phyloP scores from a whole-genome alignment of 1,140 invertebrate genomes.

The Orius laevigatus region DNA sequence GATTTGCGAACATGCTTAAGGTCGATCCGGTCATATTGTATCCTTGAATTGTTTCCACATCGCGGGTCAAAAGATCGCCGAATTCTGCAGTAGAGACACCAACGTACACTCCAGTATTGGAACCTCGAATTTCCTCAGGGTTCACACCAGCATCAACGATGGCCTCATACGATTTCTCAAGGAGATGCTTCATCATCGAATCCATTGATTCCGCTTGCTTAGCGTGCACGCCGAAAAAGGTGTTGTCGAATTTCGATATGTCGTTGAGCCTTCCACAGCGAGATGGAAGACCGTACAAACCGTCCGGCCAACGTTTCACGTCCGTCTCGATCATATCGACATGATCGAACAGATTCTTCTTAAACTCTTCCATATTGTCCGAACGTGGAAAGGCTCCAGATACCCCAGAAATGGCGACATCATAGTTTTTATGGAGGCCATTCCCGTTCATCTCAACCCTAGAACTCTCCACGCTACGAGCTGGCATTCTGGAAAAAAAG shows the following conservation, averaged over 20 bases:
- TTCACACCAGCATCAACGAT: constrained; percentile 82
- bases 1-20: constrained; percentile 89
- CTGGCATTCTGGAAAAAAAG: too few species aligned
- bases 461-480: too few species aligned
- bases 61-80: constrained; percentile 59
- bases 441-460: too few species aligned
- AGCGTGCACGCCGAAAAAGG: constrained; percentile 85
- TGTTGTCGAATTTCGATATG: constrained; percentile 69
- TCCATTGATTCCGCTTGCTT: constrained; percentile 94
- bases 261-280: constrained; percentile 83
- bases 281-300: constrained; percentile 62
- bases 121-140: constrained; percentile 59
- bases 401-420: constrained; percentile 28
- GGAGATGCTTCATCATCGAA: constrained; percentile 75
- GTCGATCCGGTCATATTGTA: constrained; percentile 86
- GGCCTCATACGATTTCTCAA: constrained; percentile 88
- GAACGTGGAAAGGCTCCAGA: constrained; percentile 27
- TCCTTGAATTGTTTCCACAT: constrained; percentile 65
- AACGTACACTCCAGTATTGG: constrained; percentile 79
- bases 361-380: constrained; percentile 24
- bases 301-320: constrained; percentile 6
- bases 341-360: constrained; percentile 21
- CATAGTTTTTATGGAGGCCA: constrained; percentile 18
- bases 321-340: constrained; percentile 11
- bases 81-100: constrained; percentile 75